Evolutionary conservation across 2,113 vertebrate species (phyloP), one percentile per base, ranked within the genome.

Genomic region (Oreochromis niloticus): DNA sequence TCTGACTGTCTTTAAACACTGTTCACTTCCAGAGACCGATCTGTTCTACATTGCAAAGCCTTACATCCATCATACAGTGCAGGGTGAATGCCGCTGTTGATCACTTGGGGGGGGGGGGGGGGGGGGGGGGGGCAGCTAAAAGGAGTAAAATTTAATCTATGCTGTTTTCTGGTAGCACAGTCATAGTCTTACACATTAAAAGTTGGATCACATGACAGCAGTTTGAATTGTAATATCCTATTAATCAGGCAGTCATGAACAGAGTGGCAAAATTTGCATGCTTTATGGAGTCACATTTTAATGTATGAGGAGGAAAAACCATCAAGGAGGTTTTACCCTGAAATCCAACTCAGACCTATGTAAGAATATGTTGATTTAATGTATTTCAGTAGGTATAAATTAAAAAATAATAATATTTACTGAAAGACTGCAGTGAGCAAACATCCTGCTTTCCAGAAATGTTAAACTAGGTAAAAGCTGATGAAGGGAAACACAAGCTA

Each of bases 1-100:
- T 59, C 75, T 81, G 48, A 59, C 85, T 71, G 34, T 56, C 52
- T 78, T 82, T 32, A 61, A 13, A 48, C 43, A 54, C 4, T 52
- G 7, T 43, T 92, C 86, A 93, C 93, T 91, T 94, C 82, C 93
- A 78, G 90, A 87, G 52, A 39, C 27, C 89, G 19, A 54, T 86
- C 87, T 83, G 85, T 84, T 88, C 89, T 24, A 93, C 91, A 63
- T 95, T 79, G 81, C 91, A 68, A 14, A 85, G 24, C 75, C 87
- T 8, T 48, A 68, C 16, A 66, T 90, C 86, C 17, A 24, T 59
- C 80, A 34, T 34, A 79, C 78, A 32, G 73, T 75, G 16, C 73
- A 86, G 48, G 81, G 52, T 61, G 13, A 8, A 59, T 19, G 7
- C 48, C 54, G n/a, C n/a, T n/a, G n/a, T n/a, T n/a, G n/a, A n/a